Evolutionary conservation across 1,140 invertebrate species (phyloP), one percentile per base, ranked within the genome.

Genomic region (Drosophila jambulina): DNA sequence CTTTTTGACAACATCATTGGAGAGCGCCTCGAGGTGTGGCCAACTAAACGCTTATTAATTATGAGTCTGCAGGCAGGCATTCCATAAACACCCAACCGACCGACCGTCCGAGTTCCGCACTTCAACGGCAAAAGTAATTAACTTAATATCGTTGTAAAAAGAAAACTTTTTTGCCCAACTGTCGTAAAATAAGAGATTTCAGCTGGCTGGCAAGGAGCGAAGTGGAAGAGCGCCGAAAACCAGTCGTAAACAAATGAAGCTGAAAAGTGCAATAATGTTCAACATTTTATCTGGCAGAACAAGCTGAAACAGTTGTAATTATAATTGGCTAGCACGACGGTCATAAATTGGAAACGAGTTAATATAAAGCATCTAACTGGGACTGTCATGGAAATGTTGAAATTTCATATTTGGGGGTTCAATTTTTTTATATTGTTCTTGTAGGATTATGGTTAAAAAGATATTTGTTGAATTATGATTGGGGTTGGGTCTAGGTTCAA

Each of bases 1-100:
- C 68, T 79, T 65, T 54, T 79, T 79, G 77, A 64, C 76, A 79
- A 79, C 76, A 65, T 80, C 69, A 60, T 80, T 80, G 77, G 27
- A 56, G 62, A 58, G 54, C 49, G 43, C 25, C 56, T 8, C 56
- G 63, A 77, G 75, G 75, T 78, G 75, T 69, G 75, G 34, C 75
- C 56, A 54, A 70, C 75, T 78, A 78, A 78, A 78, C 57, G 64
- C 72, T 64, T 53, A 57, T 71, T 81, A 70, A 81, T 81, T 70
- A 70, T 57, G 65, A 61, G 60, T 54, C 57, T 59, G 62, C 60
- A 77, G 45, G 58, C 63, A 21, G 38, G 29, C 60, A 72, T 49
- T 75, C 61, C 53, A 76, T 76, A 67, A 57, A 56, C 60, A 75
- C 43, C 43, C 48, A 34, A 51, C 46, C 21, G 25, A 43, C 46